phyloP scores from a whole-genome alignment of 2,797 vertebrate species.

The Oreortyx pictus region DNA sequence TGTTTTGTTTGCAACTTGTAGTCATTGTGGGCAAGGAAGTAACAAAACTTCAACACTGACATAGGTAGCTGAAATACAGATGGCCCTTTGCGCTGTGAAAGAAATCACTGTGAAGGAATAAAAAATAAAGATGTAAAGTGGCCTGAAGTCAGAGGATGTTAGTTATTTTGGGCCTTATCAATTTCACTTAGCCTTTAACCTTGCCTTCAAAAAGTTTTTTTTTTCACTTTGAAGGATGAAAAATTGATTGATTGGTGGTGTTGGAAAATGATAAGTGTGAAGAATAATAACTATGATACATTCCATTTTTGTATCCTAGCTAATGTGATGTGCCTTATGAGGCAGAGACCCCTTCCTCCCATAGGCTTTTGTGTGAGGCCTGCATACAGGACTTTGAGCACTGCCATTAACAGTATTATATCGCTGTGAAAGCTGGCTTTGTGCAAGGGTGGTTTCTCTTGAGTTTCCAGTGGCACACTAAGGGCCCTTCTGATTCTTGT shows the following conservation, averaged over 20 bases:
- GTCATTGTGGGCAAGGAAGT: not conserved
- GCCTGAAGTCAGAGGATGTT: not conserved
- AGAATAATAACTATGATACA: not conserved
- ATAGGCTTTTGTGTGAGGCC: not conserved
- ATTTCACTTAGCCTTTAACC: not conserved
- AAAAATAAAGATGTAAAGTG: not conserved
- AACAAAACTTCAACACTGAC: not conserved
- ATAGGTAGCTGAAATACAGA: not conserved
- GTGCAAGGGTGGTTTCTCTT: not conserved
- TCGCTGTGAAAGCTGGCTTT: not conserved
- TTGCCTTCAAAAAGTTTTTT: not conserved
- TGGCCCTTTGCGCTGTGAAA: not conserved
- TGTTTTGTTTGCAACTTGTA: not conserved
- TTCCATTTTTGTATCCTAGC: not conserved
- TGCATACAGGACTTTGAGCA: not conserved
- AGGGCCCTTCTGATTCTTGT: not conserved
- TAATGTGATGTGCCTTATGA: not conserved
- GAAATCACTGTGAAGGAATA: not conserved
- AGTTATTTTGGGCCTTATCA: not conserved
- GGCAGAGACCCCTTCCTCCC: not conserved
- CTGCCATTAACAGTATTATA: rapidly evolving
- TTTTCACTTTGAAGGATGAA: not conserved
- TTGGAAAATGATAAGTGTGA: not conserved
- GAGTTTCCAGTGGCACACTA: not conserved
- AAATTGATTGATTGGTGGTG: not conserved